Base-by-base conservation (phyloP, 2,888 invertebrate species). In the Erannis defoliaria region DNA sequence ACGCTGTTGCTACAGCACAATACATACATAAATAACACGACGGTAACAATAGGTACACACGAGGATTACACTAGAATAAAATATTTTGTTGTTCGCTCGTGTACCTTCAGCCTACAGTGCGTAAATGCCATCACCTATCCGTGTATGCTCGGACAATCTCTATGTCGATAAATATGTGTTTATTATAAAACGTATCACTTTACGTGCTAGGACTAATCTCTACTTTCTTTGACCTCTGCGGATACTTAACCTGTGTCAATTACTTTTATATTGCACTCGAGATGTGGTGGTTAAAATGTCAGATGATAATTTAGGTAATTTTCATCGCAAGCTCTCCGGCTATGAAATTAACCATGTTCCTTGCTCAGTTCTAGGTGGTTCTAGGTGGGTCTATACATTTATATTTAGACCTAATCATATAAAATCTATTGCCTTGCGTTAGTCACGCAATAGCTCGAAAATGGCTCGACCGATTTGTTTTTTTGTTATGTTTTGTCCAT, bases 221-320 rank as follows among this genome's bases (percentile, higher is more conserved):
- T 2, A 53, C 58, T 58, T 58, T 58, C 58, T 46, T 58, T 53
- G 58, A 58, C 58, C 58, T 58, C 38, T 31, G 4, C 50, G 31
- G 46, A 45, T 53, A 40, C 23, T 51, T 58, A 31, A 53, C 46
- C 46, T n/a, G 23, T 38, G 18, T 23, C 29, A n/a, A 49, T 54
- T 54, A 49, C 42, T 23, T 49, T 48, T 55, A 59, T 54, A 46
- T 46, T 46, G 40, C 54, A 21, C 14, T 10, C 23, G 12, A 48
- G 53, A 18, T 59, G 46, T 21, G 12, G 51, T 37, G 18, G 37
- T 58, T 37, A 45, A 45, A 57, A 5, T 45, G 51, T 51, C 51
- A 1, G 19, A n/a, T 33, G 12, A 16, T 56, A 40, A 49, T 56
- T 56, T 33, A 42, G 18, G 12, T 18, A 14, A 16, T 40, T 40